Evolutionary conservation across 2,888 invertebrate species (phyloP), one percentile per base, ranked within the genome.

Genomic region (Troglohyphantes excavatus): DNA sequence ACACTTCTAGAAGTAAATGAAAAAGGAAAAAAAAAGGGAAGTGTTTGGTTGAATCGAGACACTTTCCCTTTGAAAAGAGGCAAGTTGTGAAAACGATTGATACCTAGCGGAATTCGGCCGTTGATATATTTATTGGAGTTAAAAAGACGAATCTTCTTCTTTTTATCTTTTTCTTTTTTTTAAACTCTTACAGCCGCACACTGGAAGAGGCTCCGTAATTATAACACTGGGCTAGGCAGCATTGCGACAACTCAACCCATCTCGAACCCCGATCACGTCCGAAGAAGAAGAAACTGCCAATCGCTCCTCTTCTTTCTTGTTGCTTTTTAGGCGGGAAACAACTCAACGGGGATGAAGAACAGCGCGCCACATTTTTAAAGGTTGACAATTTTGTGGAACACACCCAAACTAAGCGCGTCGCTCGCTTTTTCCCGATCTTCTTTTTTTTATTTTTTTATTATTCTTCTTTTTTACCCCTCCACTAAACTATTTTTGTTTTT

Each of bases 341-440:
- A 19, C 33, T 88, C 23, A 17, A 65, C 23, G n/a, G 26, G 61
- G 72, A 83, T 33, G 76, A 68, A 27, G 73, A 67, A 76, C 46
- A 65, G 46, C 79, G 43, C 61, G 46, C 76, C 83, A 81, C 89
- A 83, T 81, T 81, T 81, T 89, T 89, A 78, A n/a, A 89, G 79
- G 89, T 89, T 89, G 89, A 89, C 89, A 89, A 89, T 89, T 89
- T 89, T 89, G 61, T 63, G 46, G 89, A 78, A 89, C 89, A 89
- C 89, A 89, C 89, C 89, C 89, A 67, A 59, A 17, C 19, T 76
- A 88, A 76, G 81, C 78, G 59, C 82, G 46, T 46, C 17, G 17
- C 13, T 46, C 3, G 17, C 13, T 33, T 33, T 33, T 33, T 33
- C 9, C 33, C 2, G 70, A 46, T 70, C 81, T 21, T 21, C 43